Evolutionary conservation across 92 coral and sea anemone species (phyloP).

Genomic region (Parazoanthus swiftii): DNA sequence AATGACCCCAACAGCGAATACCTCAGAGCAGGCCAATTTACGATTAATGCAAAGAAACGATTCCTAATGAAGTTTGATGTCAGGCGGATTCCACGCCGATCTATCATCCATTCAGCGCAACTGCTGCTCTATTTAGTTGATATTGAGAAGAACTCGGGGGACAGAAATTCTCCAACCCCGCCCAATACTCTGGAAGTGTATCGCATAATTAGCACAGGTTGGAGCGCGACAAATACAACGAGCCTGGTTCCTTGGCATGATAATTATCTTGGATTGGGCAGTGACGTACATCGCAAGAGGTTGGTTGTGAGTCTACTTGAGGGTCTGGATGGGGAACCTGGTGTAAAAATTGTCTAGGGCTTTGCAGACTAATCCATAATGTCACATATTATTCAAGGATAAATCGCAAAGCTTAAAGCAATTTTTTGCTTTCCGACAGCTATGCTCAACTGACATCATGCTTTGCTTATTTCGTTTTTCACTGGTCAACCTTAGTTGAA

Average conservation of each 20-base stretch:
- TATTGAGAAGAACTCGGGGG: conserved; percentile 51
- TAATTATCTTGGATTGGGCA: conserved; percentile 79
- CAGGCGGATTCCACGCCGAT: conserved; percentile 68
- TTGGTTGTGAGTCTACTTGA: background rate
- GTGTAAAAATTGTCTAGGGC: no score
- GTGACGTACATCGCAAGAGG: conserved; percentile 71
- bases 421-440: no score
- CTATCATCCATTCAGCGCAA: conserved; percentile 76
- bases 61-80: conserved; percentile 82
- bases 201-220: conserved; percentile 86
- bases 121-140: conserved; percentile 70
- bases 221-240: conserved; percentile 79
- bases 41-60: conserved; percentile 67
- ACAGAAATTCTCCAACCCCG: conserved; percentile 42
- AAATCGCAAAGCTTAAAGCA: no score
- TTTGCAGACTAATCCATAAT: no score
- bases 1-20: conserved; percentile 61
- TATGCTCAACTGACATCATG: no score
- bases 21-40: conserved; percentile 75
- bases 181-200: conserved; percentile 77
- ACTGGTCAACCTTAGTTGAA: no score
- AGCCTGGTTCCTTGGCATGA: conserved; percentile 94
- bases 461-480: no score
- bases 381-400: no score
- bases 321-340: no score